Conservation (phyloP, 1,140 invertebrate species). For the Calycopis cecrops region DNA sequence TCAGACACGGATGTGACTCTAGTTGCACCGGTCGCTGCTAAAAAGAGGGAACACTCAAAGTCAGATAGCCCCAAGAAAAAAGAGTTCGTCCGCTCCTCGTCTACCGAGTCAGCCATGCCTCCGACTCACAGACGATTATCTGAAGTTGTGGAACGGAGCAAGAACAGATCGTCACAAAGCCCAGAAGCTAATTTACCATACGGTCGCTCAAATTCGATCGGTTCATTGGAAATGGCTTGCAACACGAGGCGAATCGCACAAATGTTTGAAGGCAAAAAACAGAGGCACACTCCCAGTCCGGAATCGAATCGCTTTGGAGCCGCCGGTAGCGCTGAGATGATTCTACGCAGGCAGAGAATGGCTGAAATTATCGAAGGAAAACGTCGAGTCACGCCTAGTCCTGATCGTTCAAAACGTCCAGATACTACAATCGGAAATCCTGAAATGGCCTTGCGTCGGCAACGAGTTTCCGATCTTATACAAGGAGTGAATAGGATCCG, state of each 20-base stretch:
- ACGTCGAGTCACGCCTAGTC: conserved; percentile 38
- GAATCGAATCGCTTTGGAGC: conserved; percentile 36
- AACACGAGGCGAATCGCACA: conserved; percentile 50
- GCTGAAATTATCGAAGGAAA: conserved; percentile 57
- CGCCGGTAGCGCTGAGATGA: conserved; percentile 43
- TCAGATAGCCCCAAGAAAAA: conserved; percentile 27
- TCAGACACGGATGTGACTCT: conserved; percentile 48
- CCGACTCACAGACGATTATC: conserved; percentile 33
- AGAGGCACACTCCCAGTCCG: conserved; percentile 40
- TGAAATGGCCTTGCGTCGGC: conserved; percentile 48
- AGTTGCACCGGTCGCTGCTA: conserved; percentile 24
- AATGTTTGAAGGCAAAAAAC: conserved; percentile 45
- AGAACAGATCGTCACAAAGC: conserved; percentile 37
- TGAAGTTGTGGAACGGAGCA: conserved; percentile 34
- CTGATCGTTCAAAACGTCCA: conserved; percentile 37
- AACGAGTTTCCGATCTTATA: conserved; percentile 48
- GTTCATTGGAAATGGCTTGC: conserved; percentile 33
- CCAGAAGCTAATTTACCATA: conserved; percentile 30
- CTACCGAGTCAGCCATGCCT: conserved; percentile 29
- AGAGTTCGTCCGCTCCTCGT: conserved; percentile 31
- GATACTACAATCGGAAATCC: conserved; percentile 49
- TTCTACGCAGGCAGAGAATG: conserved; percentile 48
- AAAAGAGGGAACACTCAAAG: conserved; percentile 28
- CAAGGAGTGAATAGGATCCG: conserved; percentile 34
- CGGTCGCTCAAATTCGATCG: conserved; percentile 47